phyloP scores from a whole-genome alignment of 2,113 vertebrate genomes.

The Morone chrysops region DNA sequence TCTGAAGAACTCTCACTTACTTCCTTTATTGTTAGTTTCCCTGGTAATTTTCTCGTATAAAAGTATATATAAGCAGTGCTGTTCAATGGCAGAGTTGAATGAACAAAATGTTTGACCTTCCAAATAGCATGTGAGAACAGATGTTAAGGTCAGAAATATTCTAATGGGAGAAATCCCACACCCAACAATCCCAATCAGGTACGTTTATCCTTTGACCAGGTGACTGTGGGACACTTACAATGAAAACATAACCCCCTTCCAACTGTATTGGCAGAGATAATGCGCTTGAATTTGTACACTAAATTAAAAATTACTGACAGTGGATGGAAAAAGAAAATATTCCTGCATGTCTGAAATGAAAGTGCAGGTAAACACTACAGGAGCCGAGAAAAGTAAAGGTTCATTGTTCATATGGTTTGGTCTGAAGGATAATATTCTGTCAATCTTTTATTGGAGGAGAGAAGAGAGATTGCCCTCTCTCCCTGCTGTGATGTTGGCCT shows the following conservation, averaged over 20 bases:
- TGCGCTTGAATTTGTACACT: not conserved
- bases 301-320: not conserved
- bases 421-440: conserved; percentile 29
- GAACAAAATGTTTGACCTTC: not conserved
- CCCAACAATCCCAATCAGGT: not conserved
- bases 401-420: conserved; percentile 10
- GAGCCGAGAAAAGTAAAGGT: not conserved
- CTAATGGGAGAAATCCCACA: conserved; percentile 2
- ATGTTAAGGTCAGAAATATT: not conserved
- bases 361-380: not conserved
- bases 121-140: not conserved
- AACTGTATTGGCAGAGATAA: conserved; percentile 2
- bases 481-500: conserved; percentile 47
- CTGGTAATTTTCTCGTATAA: not conserved
- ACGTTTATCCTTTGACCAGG: conserved; percentile 7
- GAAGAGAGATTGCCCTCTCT: conserved; percentile 50
- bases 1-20: not conserved
- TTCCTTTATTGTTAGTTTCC: not conserved
- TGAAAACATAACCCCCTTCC: conserved; percentile 19
- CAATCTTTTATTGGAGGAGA: conserved; percentile 51
- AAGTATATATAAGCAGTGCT: not conserved
- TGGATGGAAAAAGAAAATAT: not conserved
- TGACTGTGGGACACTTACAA: not conserved
- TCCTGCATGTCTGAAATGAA: not conserved
- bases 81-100: not conserved